Base-by-base conservation (phyloP, 2,888 invertebrate genomes). In the Alviniconcha strummeri region DNA sequence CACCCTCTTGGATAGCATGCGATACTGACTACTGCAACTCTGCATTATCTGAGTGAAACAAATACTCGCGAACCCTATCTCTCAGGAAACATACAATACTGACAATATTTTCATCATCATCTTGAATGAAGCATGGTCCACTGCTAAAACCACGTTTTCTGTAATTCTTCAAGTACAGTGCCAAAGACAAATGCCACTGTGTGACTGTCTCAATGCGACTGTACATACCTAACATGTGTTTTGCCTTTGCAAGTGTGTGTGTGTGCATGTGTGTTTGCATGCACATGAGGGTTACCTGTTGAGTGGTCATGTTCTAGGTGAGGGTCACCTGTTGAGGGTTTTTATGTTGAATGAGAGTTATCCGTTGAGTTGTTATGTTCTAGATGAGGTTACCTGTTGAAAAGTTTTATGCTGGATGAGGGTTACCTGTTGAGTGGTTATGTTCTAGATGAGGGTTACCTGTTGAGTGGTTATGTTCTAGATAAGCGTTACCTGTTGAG, bases 321-420 rank as follows among this genome's bases (percentile, higher is more conserved):
- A 60, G 55, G 64, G 76, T 67, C 80, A 91, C 90, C 88, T 91
- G 90, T 55, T 90, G 90, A 83, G 89, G 90, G 2, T 90, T 88
- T 60, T 0, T 36, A 1, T 36, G 36, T 36, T 36, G 36, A 4
- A 60, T 8, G 13, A 60, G 55, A 64, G 74, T 67, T 80, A 91
- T 90, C 88, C 91, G 90, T 55, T 90, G 90, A 83, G 90, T 89
- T 1, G 90, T 88, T 17, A 90, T 36, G 36, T 36, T 36, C 36
- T 60, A 60, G 60, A 60, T 8, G 13, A 60, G 55, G 64, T 67
- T 80, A 91, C 90, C 88, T 91, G 90, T 55, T 90, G 90, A 83
- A 89, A 90, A 1, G 90, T 88, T 17, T 60, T 11, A 36, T 36
- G 36, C 3, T 36, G 36, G 60, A 60, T 8, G 13, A 60, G 55